Conservation (phyloP, 2,113 vertebrate genomes). For the Psettodes erumei region DNA sequence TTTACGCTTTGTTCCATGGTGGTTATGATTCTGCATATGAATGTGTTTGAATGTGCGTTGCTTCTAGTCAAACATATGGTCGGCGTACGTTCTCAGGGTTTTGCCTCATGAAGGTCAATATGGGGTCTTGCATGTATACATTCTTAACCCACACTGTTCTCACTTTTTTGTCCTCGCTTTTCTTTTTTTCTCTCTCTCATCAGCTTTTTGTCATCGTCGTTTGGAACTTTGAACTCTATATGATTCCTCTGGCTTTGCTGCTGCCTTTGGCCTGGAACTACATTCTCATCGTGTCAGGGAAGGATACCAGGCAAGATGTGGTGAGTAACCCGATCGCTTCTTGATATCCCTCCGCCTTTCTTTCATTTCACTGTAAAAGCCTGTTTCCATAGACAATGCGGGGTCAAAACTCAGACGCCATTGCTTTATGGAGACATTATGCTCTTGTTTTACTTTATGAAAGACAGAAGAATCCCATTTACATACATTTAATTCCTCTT, state of each 20-base stretch:
- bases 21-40: constrained; percentile 69
- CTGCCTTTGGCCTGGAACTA: constrained; percentile 95
- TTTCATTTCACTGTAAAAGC: constrained; percentile 49
- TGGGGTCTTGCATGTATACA: constrained; percentile 23
- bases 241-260: constrained; percentile 93
- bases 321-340: constrained; percentile 83
- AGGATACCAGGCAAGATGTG: constrained; percentile 93
- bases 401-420: constrained; percentile 12
- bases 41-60: constrained; percentile 42
- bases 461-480: constrained; percentile 6
- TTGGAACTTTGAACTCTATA: constrained; percentile 99
- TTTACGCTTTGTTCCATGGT: constrained; percentile 39
- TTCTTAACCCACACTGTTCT: constrained; percentile 13
- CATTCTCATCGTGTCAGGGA: constrained; percentile 92
- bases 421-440: constrained; percentile 14
- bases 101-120: constrained; percentile 24
- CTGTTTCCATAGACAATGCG: constrained; percentile 17
- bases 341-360: constrained; percentile 53
- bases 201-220: constrained; percentile 95
- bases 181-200: constrained; percentile 47
- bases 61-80: constrained; percentile 50
- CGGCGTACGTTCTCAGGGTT: constrained; percentile 41
- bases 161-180: constrained; percentile 42
- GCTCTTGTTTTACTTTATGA: constrained; percentile 17
- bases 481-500: not conserved